Evolutionary conservation across 2,888 invertebrate species (phyloP).

Genomic region (Xestia ashworthii): DNA sequence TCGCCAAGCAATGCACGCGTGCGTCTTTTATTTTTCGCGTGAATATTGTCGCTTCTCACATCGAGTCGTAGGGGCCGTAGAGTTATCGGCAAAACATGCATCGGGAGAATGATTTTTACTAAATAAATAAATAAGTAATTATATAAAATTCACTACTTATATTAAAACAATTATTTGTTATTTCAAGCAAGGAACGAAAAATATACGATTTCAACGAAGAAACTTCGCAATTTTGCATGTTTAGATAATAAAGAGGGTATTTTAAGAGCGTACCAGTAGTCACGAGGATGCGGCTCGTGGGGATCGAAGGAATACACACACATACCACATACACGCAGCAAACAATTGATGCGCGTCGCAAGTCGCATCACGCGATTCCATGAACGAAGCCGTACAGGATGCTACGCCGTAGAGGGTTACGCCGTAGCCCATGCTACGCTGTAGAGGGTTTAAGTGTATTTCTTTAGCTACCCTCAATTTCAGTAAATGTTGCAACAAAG

Average conservation of each 20-base stretch:
- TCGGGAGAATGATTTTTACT: too few species aligned
- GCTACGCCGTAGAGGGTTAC: constrained; percentile 41
- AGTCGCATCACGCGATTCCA: neutral
- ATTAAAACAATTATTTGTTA: too few species aligned
- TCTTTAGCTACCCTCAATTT: constrained; percentile 48
- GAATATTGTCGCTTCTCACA: neutral
- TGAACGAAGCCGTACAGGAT: neutral
- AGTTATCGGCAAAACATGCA: too few species aligned
- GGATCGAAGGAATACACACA: neutral
- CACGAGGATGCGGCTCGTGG: neutral
- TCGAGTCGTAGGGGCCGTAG: neutral
- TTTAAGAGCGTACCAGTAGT: too few species aligned
- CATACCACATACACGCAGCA: neutral
- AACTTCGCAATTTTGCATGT: too few species aligned
- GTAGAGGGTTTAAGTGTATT: constrained; percentile 40
- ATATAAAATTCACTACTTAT: too few species aligned
- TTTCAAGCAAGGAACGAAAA: too few species aligned
- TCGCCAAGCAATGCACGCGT: neutral
- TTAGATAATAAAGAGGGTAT: too few species aligned
- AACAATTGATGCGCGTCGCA: neutral
- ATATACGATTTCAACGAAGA: too few species aligned
- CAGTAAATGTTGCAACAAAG: constrained; percentile 43
- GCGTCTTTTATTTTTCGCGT: neutral
- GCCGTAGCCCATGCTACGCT: constrained; percentile 44
- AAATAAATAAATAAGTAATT: too few species aligned